phyloP scores from a whole-genome alignment of 2,113 vertebrate species.

The Baryphthengus martii region DNA sequence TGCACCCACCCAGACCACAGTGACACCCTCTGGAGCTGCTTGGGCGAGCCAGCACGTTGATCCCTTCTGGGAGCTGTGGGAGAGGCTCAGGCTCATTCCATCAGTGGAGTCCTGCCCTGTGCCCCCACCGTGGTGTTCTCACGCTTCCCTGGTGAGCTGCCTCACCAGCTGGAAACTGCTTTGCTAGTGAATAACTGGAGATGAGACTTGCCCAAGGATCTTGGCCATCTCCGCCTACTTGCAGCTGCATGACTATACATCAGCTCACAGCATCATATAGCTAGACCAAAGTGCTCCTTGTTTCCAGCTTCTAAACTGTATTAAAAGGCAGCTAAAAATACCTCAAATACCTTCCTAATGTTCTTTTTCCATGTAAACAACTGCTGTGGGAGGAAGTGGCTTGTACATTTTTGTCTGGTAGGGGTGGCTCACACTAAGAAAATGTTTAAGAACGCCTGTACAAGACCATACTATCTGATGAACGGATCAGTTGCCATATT shows the following conservation, averaged over 20 bases:
- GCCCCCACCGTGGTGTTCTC: neutral
- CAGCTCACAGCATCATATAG: constrained; percentile 25
- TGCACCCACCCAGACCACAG: accelerated
- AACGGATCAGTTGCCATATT: neutral
- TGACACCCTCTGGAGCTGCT: neutral
- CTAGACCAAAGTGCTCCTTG: constrained; percentile 9
- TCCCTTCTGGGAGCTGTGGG: neutral
- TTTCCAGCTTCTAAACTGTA: constrained; percentile 12
- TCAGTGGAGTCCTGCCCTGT: neutral
- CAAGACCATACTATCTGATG: neutral
- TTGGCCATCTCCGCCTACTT: neutral
- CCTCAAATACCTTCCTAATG: constrained; percentile 49
- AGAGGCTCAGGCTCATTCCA: neutral
- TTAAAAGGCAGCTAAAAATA: constrained; percentile 52
- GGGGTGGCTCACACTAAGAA: neutral
- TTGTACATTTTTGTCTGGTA: constrained; percentile 41
- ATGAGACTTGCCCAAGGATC: neutral
- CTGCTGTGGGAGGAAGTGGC: constrained; percentile 49
- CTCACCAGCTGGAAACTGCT: neutral
- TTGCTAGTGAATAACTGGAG: neutral
- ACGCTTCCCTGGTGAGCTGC: neutral
- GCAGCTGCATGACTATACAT: constrained; percentile 28
- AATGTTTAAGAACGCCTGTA: neutral
- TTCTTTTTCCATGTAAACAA: constrained; percentile 36
- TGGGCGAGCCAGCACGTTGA: accelerated